phyloP scores from a whole-genome alignment of 2,113 vertebrate species.

The Chlorodrepanis virens region DNA sequence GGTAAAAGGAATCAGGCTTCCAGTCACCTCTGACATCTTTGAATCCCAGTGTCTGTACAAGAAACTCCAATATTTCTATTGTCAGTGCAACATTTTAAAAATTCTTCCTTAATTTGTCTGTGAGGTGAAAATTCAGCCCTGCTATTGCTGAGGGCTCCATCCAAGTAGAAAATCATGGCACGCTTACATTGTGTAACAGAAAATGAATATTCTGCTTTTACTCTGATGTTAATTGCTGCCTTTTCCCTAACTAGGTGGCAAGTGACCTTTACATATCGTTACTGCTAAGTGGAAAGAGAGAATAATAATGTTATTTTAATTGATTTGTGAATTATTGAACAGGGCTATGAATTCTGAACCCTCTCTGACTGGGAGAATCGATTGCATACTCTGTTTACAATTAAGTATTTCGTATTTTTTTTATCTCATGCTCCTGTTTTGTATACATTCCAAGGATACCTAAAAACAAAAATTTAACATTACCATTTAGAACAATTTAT shows the following conservation, averaged over 20 bases:
- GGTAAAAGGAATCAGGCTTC: neutral
- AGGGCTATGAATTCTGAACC: conserved; percentile 45
- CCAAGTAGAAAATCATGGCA: conserved; percentile 49
- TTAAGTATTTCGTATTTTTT: neutral
- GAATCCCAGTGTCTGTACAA: neutral
- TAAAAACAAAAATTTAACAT: neutral
- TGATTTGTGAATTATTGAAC: conserved; percentile 81
- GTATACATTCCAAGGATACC: neutral
- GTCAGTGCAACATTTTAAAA: neutral
- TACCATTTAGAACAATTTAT: neutral
- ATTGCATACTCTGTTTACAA: conserved; percentile 27
- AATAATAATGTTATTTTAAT: conserved; percentile 80
- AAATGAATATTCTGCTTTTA: conserved; percentile 61
- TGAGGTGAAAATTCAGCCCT: neutral
- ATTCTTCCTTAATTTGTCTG: neutral
- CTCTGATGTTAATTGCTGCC: conserved; percentile 64
- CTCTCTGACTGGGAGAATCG: conserved; percentile 52
- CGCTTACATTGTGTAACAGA: conserved; percentile 38
- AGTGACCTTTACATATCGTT: conserved; percentile 78
- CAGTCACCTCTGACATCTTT: neutral
- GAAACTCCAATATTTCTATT: neutral
- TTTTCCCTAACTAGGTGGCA: conserved; percentile 60
- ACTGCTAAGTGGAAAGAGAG: conserved; percentile 69
- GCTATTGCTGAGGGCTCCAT: conserved; percentile 14
- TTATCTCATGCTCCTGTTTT: neutral